Percentiles rank a stretch among this genome's conserved stretches.
Evolutionary conservation across 30 jellyfish, hydroid and myxozoan species (phyloP).

Genomic region (Aurelia sp.): DNA sequence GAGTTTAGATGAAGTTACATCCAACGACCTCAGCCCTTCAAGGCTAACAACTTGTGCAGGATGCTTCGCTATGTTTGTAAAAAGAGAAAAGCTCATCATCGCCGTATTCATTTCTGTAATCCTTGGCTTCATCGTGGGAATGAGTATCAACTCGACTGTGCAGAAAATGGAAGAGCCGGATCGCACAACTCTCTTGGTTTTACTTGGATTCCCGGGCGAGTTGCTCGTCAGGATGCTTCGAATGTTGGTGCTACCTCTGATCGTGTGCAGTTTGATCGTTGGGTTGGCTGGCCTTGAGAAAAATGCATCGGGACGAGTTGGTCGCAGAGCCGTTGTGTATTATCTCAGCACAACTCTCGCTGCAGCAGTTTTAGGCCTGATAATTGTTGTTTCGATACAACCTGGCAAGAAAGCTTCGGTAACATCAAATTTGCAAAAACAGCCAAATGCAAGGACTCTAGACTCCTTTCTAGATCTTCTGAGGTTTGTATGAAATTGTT

Average conservation of each 20-base stretch:
- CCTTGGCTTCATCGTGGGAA: slow-evolving; percentile 80
- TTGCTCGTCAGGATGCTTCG: slow-evolving; percentile 77
- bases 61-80: slow-evolving; percentile 46
- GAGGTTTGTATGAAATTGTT: slow-evolving; percentile 25
- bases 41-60: slow-evolving; percentile 11
- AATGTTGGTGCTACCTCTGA: slow-evolving; percentile 86
- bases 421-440: slow-evolving; percentile 4
- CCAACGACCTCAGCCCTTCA: neutral
- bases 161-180: slow-evolving; percentile 80
- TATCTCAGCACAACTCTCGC: slow-evolving; percentile 67
- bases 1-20: neutral
- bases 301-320: slow-evolving; percentile 91
- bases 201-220: slow-evolving; percentile 91
- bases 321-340: slow-evolving; percentile 75
- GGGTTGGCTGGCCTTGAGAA: slow-evolving; percentile 97
- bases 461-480: slow-evolving; percentile 75
- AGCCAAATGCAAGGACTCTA: slow-evolving; percentile 64
- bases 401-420: slow-evolving; percentile 70
- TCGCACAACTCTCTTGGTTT: slow-evolving; percentile 65
- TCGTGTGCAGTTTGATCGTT: slow-evolving; percentile 86
- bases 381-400: slow-evolving; percentile 65
- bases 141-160: slow-evolving; percentile 62
- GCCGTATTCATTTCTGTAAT: slow-evolving; percentile 71
- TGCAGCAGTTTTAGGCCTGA: slow-evolving; percentile 78
- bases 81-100: slow-evolving; percentile 67